Conservation (phyloP, 2,797 vertebrate genomes). For the Pseudocheirus occidentalis region DNA sequence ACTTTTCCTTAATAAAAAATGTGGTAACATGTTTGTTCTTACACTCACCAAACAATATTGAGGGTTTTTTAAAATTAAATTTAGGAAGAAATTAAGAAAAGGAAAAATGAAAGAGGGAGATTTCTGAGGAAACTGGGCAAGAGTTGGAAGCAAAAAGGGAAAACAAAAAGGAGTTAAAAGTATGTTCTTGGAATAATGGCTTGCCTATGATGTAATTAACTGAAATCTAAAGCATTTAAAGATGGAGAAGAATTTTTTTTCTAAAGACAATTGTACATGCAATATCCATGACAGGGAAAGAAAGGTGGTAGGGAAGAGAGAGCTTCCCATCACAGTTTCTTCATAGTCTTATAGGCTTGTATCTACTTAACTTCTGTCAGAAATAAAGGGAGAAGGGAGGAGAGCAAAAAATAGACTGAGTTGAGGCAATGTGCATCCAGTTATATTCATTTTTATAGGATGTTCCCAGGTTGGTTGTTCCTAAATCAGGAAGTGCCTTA, state of each 20-base stretch:
- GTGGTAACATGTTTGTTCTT: not conserved
- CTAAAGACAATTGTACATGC: not conserved
- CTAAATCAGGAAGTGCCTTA: slow-evolving; percentile 42
- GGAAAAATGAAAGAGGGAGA: not conserved
- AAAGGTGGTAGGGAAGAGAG: not conserved
- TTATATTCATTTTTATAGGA: not conserved
- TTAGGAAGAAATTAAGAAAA: not conserved
- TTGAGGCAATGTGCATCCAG: not conserved
- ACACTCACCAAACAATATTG: not conserved
- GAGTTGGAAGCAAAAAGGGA: not conserved
- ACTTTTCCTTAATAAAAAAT: not conserved
- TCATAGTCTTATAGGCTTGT: not conserved
- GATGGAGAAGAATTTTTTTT: not conserved
- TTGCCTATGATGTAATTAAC: not conserved
- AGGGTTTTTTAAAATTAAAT: not conserved
- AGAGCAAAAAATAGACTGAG: not conserved
- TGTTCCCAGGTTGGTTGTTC: not conserved
- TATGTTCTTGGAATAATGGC: not conserved
- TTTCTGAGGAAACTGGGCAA: not conserved
- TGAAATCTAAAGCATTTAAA: not conserved
- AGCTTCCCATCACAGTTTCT: not conserved
- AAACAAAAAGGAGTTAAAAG: not conserved
- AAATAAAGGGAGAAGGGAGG: not conserved
- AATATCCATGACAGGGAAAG: not conserved
- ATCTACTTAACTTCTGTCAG: not conserved